phyloP scores from a whole-genome alignment of 2,888 invertebrate genomes.

The Tribolium freemani region DNA sequence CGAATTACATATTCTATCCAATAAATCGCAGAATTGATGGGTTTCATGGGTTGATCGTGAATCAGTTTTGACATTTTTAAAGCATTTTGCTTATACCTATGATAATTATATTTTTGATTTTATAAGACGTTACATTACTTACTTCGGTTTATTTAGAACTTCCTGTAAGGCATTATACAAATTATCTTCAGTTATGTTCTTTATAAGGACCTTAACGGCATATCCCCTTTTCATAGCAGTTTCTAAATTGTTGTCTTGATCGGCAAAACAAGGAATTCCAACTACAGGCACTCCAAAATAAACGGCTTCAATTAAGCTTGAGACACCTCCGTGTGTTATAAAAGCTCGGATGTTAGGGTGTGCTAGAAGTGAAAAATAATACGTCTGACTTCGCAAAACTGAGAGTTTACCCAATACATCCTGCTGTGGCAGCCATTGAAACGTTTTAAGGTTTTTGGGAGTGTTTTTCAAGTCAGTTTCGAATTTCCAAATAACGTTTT shows the following conservation, averaged over 20 bases:
- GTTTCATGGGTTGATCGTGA: constrained; percentile 51
- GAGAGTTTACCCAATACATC: constrained; percentile 57
- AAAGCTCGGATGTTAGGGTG: constrained; percentile 72
- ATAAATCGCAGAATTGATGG: constrained; percentile 54
- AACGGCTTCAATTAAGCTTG: constrained; percentile 72
- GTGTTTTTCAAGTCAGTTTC: constrained; percentile 60
- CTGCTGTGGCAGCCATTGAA: constrained; percentile 66
- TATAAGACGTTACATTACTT: constrained; percentile 11
- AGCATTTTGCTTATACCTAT: constrained; percentile 51
- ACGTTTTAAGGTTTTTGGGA: constrained; percentile 64
- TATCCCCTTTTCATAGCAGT: constrained; percentile 58
- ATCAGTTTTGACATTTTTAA: constrained; percentile 49
- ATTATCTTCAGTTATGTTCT: constrained; percentile 46
- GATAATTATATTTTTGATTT: constrained; percentile 17
- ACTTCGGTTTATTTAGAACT: constrained; percentile 49
- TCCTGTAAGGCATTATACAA: constrained; percentile 46
- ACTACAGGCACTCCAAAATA: constrained; percentile 69
- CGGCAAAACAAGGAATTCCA: constrained; percentile 70
- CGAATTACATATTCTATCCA: constrained; percentile 56
- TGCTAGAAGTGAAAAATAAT: constrained; percentile 57
- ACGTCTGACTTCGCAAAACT: neutral
- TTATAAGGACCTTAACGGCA: constrained; percentile 30
- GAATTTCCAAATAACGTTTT: constrained; percentile 68
- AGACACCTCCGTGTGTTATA: constrained; percentile 73
- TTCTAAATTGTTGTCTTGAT: constrained; percentile 70